Percentiles rank a stretch among this genome's conserved stretches.
Evolutionary conservation across 2,113 vertebrate species (phyloP).

Genomic region (Entomyzon cyanotis): DNA sequence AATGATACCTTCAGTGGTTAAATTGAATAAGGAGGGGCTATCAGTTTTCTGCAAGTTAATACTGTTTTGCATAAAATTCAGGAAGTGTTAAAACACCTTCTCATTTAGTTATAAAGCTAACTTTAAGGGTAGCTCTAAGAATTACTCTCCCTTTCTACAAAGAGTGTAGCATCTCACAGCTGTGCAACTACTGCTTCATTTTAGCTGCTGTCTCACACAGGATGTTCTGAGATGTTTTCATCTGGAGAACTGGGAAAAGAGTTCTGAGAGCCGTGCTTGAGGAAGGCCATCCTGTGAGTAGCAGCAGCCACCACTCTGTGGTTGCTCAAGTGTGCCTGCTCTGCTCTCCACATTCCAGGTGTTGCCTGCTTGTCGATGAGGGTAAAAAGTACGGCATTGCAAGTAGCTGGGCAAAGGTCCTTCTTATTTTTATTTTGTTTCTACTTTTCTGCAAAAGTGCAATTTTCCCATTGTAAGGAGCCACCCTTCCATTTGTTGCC

Average conservation of each 20-base stretch:
- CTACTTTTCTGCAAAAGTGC: not conserved
- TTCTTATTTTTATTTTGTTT: not conserved
- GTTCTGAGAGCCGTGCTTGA: not conserved
- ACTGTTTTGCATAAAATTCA: not conserved
- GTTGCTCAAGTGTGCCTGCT: not conserved
- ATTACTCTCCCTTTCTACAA: not conserved
- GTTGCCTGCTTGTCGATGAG: not conserved
- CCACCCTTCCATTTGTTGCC: not conserved
- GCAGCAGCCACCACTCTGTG: not conserved
- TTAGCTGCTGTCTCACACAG: not conserved
- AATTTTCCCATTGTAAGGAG: not conserved
- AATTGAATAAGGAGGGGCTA: not conserved
- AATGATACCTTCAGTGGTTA: not conserved
- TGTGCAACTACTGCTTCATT: not conserved
- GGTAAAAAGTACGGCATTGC: not conserved
- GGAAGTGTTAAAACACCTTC: not conserved
- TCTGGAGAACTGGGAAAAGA: not conserved
- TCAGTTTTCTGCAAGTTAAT: not conserved
- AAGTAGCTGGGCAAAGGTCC: not conserved
- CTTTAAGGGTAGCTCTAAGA: not conserved
- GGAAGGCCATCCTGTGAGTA: not conserved
- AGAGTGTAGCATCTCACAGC: accelerated
- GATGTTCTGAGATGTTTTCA: not conserved
- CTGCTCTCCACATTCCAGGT: not conserved
- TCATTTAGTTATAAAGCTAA: not conserved